Base-by-base conservation (phyloP, 2,888 invertebrate species). In the Lymantria dispar region DNA sequence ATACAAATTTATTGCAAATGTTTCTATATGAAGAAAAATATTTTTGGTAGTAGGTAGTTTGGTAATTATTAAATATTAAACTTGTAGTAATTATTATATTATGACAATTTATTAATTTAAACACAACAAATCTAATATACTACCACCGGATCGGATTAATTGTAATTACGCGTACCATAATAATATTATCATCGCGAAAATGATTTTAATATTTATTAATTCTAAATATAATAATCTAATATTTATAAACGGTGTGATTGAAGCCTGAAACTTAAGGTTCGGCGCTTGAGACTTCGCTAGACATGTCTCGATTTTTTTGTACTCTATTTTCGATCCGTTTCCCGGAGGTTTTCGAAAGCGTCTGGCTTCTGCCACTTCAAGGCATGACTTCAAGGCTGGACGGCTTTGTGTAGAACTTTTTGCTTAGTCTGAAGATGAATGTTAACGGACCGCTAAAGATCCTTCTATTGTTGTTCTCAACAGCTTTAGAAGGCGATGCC, bases 231-330 rank as follows among this genome's bases (percentile, higher is more conserved):
- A n/a, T 30, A 22, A 45, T 38, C 11, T 22, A 15, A 31, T 30
- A 15, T 56, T 60, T 66, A 50, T 30, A 42, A 1, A 50, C 78
- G 65, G 83, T 89, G 84, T 87, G 60, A 83, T 41, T 63, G 37
- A 29, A 43, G 14, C 56, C 74, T 71, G 72, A 81, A 78, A 80
- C 76, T 78, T 76, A 81, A 82, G 63, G 60, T 67, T 58, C 73
- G 76, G 75, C 80, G 83, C 90, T 88, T 85, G 86, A 88, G 87
- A 89, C 91, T 76, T 55, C 51, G 72, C 80, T 85, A 80, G 83
- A 87, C 90, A 89, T 87, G 90, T 90, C 90, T 88, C 87, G 88
- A 88, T 87, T 86, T 83, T 86, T 88, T 90, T 86, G 80, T 82
- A 72, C 72, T 86, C 77, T 87, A 86, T 89, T 90, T 87, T 87